A percentile compares a stretch with the other conserved stretches of the same genome.
These are phyloP conservation scores for Drosophila kambysellisi DNA, from an alignment of 2,888 invertebrate genomes.

Conservation along the genomic window DNA sequence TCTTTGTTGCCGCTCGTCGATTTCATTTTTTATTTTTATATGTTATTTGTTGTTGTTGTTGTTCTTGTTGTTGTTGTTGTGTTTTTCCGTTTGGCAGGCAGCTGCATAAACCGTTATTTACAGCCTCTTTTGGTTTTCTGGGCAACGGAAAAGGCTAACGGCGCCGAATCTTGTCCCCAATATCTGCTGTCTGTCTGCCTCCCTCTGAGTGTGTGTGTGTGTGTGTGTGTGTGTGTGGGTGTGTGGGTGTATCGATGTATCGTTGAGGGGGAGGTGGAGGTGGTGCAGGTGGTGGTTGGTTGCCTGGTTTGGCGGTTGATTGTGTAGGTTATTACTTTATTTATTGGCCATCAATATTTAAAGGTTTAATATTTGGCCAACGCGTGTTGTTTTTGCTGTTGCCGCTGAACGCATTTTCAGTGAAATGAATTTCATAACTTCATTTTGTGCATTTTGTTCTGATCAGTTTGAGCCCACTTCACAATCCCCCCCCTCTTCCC, in stretches of 20 bases:
- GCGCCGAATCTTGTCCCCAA: conserved; percentile 42
- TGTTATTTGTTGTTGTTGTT: neutral
- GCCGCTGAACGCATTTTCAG: conserved; percentile 28
- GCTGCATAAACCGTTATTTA: conserved; percentile 69
- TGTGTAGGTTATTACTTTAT: conserved; percentile 57
- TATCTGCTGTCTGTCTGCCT: conserved; percentile 3
- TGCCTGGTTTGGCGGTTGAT: conserved; percentile 12
- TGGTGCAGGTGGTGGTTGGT: conserved; percentile 9
- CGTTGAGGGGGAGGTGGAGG: conserved; percentile 2
- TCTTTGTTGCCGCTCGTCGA: conserved; percentile 35
- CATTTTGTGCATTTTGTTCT: conserved; percentile 31
- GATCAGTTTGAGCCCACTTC: neutral
- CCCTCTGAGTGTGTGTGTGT: no score
- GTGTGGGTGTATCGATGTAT: conserved; percentile 3
- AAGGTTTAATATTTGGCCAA: conserved; percentile 62
- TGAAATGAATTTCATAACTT: conserved; percentile 73
- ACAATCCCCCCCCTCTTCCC: neutral
- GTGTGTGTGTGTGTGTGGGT: neutral
- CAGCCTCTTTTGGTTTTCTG: conserved; percentile 45
- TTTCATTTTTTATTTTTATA: conserved; percentile 8
- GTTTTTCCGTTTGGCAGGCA: conserved; percentile 32
- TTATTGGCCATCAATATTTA: conserved; percentile 72
- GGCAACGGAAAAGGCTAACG: conserved; percentile 30
- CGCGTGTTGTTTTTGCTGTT: neutral
- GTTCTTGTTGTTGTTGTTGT: neutral